Evolutionary conservation across 2,888 invertebrate species (phyloP).

Genomic region (Parnassius mnemosyne): DNA sequence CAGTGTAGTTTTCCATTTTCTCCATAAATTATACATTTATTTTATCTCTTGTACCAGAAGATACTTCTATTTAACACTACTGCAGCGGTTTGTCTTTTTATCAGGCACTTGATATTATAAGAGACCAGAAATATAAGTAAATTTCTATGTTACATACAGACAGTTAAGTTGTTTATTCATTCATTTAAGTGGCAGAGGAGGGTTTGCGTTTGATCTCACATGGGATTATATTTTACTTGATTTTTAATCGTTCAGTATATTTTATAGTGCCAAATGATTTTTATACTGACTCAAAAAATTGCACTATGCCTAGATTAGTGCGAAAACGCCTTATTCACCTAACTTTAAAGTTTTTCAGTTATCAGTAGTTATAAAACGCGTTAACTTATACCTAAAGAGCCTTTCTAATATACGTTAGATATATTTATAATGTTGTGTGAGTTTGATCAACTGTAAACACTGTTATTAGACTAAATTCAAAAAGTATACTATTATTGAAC

Average conservation of each 20-base stretch:
- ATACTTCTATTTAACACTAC: not conserved
- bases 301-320: not conserved
- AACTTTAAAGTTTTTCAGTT: not conserved
- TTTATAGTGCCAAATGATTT: slow-evolving; percentile 44
- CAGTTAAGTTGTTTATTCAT: slow-evolving; percentile 1
- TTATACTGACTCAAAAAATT: not conserved
- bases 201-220: slow-evolving; percentile 22
- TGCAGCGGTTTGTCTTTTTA: not conserved
- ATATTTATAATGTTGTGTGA: slow-evolving; percentile 1
- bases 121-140: not conserved
- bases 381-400: slow-evolving; percentile 26
- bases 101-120: not conserved
- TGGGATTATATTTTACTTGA: slow-evolving; percentile 20
- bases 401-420: slow-evolving; percentile 19
- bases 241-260: slow-evolving; percentile 37
- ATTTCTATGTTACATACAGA: not conserved
- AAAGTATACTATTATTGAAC: too few relatives aligned
- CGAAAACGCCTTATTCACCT: not conserved
- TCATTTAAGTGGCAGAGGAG: slow-evolving; percentile 2
- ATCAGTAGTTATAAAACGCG: slow-evolving; percentile 20
- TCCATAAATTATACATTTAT: not conserved
- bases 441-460: too few relatives aligned
- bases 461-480: too few relatives aligned
- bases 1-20: not conserved
- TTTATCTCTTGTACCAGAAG: not conserved